Evolutionary conservation across 2,888 invertebrate species (phyloP), one percentile per base, ranked within the genome.

Genomic region (Eudasyphora cyanicolor): DNA sequence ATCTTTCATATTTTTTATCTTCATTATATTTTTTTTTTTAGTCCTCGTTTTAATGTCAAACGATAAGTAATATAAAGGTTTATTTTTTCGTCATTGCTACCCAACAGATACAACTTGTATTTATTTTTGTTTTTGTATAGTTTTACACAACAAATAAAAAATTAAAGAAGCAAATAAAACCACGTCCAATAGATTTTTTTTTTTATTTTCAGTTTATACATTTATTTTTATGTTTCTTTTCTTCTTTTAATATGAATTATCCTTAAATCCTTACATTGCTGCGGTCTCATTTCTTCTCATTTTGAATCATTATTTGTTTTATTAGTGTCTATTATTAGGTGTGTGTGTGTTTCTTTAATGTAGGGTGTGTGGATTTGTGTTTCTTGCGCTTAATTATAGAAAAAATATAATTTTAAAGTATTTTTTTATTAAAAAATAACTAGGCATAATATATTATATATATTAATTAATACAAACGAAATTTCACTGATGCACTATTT

Each of bases 171-270:
- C 4, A 32, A n/a, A n/a, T n/a, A 32, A 32, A 32, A 32, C 32
- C 8, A 14, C n/a, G 1, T 45, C 5, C 45, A 45, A 45, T 45
- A n/a, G 45, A n/a, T 6, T 45, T 45, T 45, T 6, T 45, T 45
- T 45, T 49, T 80, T 57, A 74, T 76, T 76, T 76, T 81, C 64
- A 64, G 54, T 81, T 81, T 81, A 78, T 78, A 82, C 75, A 82
- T 82, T 82, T 78, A 82, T 82, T 82, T 67, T 67, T 62, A 42
- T 74, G 42, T 64, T 29, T 73, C 54, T 51, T 51, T 71, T 67
- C 42, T 35, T 67, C 10, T 32, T 45, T 78, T 74, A 38, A 27
- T 76, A 17, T 64, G 49, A 57, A 67, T 64, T 76, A 76, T 57
- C 42, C 45, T 76, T 38, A 73, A 69, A 75, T 64, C 62, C 70